Evolutionary conservation across 2,888 invertebrate species (phyloP).

Genomic region (Penaeus monodon): DNA sequence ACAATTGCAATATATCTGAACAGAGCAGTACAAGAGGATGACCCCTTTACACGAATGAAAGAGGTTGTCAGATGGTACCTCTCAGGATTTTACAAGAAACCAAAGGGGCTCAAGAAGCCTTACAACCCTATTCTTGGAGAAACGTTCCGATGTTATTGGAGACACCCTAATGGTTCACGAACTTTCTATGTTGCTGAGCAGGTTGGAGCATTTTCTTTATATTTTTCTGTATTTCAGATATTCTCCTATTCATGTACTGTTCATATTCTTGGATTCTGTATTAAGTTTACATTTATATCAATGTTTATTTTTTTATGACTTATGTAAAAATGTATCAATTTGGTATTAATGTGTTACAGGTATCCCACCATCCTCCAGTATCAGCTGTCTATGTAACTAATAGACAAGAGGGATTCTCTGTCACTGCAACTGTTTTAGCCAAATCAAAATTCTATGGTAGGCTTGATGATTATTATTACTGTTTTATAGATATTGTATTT

Average conservation of each 20-base stretch:
- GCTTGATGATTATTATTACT: not conserved
- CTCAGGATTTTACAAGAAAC: constrained; percentile 93
- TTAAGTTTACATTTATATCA: not conserved
- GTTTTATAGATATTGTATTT: not conserved
- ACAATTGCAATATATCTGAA: not conserved
- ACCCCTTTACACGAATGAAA: constrained; percentile 91
- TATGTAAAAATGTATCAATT: not conserved
- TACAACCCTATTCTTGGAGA: constrained; percentile 96
- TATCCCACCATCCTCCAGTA: constrained; percentile 94
- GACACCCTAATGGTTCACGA: constrained; percentile 82
- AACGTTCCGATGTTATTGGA: constrained; percentile 92
- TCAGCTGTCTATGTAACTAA: constrained; percentile 95
- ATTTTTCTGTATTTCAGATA: not conserved
- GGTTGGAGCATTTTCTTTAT: constrained; percentile 72
- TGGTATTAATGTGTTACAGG: constrained; percentile 70
- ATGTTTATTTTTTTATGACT: not conserved
- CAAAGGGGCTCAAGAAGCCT: constrained; percentile 93
- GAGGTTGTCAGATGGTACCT: constrained; percentile 90
- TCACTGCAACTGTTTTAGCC: constrained; percentile 90
- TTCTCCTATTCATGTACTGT: no score
- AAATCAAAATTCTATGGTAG: constrained; percentile 85
- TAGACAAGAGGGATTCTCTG: constrained; percentile 91
- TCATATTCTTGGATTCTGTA: no score
- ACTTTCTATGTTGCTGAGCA: constrained; percentile 95
- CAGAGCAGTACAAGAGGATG: constrained; percentile 85